Evolutionary conservation across 2,888 invertebrate genomes (phyloP).

Genomic region (Spilosoma lubricipeda): DNA sequence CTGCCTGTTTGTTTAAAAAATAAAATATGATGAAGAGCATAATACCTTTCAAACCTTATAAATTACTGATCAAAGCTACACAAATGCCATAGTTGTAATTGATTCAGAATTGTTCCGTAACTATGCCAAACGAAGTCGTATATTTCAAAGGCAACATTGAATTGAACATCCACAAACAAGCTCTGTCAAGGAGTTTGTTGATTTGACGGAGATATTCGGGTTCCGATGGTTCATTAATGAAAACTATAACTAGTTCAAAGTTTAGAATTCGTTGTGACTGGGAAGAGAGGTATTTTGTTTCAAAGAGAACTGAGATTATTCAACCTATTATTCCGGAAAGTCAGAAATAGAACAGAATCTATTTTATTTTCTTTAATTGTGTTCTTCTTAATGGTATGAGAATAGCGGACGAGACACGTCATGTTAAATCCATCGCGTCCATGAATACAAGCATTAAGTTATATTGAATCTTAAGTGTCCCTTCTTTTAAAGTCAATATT

Average conservation of each 20-base stretch:
- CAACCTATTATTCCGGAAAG: not conserved
- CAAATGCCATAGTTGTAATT: not conserved
- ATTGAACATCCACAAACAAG: constrained; percentile 2
- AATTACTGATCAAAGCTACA: not conserved
- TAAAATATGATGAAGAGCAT: no score
- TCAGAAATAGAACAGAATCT: not conserved
- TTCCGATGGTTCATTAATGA: not conserved
- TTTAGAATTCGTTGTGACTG: not conserved
- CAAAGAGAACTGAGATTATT: not conserved
- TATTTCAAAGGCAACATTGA: not conserved
- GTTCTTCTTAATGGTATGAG: no score
- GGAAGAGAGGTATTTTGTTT: not conserved
- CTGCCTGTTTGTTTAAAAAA: no score
- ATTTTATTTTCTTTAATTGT: no score
- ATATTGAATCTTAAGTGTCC: no score
- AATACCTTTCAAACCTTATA: no score
- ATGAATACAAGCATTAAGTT: no score
- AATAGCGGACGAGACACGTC: no score
- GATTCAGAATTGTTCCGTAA: not conserved
- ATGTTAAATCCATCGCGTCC: no score
- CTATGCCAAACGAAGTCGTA: not conserved
- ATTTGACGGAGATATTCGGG: constrained; percentile 11
- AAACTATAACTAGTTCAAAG: not conserved
- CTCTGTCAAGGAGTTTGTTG: constrained; percentile 3
- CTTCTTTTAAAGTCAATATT: no score